phyloP scores from a whole-genome alignment of 2,113 vertebrate genomes.

The Mungos mungo region DNA sequence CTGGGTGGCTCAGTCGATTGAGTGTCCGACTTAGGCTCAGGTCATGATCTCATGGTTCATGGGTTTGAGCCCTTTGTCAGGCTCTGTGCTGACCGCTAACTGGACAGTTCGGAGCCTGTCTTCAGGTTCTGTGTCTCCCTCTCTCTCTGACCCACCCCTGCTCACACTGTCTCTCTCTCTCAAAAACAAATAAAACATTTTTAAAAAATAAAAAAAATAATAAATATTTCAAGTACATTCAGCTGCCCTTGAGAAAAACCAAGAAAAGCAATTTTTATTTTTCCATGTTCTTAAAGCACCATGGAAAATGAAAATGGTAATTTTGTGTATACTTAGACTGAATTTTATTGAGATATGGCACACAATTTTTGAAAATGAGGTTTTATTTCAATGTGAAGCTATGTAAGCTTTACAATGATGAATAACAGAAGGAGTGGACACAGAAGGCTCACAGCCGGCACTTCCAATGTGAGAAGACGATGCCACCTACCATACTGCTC shows the following conservation, averaged over 20 bases:
- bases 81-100: too few relatives aligned
- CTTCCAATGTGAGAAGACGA: not conserved
- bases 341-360: not conserved
- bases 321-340: not conserved
- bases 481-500: not conserved
- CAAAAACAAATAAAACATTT: too few relatives aligned
- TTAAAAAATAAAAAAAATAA: too few relatives aligned
- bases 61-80: too few relatives aligned
- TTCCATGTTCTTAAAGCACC: conserved; percentile 3
- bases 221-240: not conserved
- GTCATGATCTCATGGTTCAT: too few relatives aligned
- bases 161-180: too few relatives aligned
- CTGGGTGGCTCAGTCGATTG: too few relatives aligned
- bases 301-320: not conserved
- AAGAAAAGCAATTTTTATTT: conserved; percentile 32
- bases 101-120: too few relatives aligned
- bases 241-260: not conserved
- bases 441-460: not conserved
- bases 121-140: too few relatives aligned
- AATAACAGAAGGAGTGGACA: not conserved
- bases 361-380: conserved; percentile 6
- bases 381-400: conserved; percentile 43
- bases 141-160: too few relatives aligned
- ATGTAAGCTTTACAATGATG: not conserved
- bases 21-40: too few relatives aligned